Evolutionary conservation across 2,113 vertebrate species (phyloP).

Genomic region (Electrona antarctica): DNA sequence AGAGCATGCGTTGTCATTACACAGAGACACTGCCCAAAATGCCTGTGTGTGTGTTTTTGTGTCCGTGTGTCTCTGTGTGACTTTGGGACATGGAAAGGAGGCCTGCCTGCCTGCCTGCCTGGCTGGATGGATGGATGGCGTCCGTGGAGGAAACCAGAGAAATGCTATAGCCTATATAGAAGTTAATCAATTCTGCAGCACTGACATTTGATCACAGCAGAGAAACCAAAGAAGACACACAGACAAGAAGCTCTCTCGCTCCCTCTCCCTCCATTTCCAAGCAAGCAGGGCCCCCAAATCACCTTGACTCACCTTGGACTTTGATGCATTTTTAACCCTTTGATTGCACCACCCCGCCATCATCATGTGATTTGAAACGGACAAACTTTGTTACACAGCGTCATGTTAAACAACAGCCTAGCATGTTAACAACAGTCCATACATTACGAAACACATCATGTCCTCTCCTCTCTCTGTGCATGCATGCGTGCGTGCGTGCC

Average conservation of each 20-base stretch:
- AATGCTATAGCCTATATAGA: conserved; percentile 33
- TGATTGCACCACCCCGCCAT: background rate
- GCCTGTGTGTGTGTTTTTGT: too few species aligned
- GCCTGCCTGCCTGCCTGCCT: conserved; percentile 33
- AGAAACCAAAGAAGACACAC: conserved; percentile 61
- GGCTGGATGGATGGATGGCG: background rate
- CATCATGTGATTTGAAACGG: too few species aligned
- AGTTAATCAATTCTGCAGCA: conserved; percentile 62
- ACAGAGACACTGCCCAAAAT: too few species aligned
- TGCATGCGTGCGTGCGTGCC: too few species aligned
- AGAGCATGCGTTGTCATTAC: too few species aligned
- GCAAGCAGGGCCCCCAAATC: conserved; percentile 59
- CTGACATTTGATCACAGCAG: conserved; percentile 49
- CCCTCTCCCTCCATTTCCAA: conserved; percentile 25
- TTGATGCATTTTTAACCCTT: conserved; percentile 93
- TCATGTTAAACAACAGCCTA: background rate
- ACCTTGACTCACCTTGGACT: conserved; percentile 93
- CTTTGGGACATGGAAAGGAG: conserved; percentile 45
- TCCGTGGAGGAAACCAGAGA: conserved; percentile 33
- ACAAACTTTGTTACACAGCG: too few species aligned
- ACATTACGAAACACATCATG: background rate
- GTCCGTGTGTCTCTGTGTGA: conserved; percentile 30
- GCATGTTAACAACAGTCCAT: background rate
- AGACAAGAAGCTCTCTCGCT: conserved; percentile 18
- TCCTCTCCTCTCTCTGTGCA: background rate